phyloP scores from a whole-genome alignment of 2,888 invertebrate species.

The Strigamia transsilvanica region DNA sequence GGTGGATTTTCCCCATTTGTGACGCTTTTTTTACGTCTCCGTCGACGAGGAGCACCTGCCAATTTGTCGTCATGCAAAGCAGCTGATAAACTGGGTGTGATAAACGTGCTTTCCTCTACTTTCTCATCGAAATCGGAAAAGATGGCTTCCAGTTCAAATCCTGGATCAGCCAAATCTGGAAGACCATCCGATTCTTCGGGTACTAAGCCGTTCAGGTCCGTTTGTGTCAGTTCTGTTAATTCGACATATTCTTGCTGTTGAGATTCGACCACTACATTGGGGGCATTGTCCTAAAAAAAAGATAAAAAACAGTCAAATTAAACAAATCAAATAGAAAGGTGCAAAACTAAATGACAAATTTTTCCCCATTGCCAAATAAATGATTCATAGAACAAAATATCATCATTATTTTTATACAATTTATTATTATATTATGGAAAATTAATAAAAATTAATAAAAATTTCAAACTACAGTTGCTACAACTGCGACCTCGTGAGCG shows the following conservation, averaged over 20 bases:
- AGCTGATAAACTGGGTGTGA: slow-evolving; percentile 40
- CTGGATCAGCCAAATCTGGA: slow-evolving; percentile 81
- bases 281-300: slow-evolving; percentile 57
- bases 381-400: too few relatives aligned
- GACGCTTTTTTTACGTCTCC: slow-evolving; percentile 18
- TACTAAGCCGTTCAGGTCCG: slow-evolving; percentile 75
- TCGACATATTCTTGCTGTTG: slow-evolving; percentile 59
- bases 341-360: background rate
- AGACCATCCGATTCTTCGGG: slow-evolving; percentile 72
- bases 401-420: too few relatives aligned
- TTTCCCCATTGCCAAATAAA: too few relatives aligned
- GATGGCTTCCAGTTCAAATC: slow-evolving; percentile 80
- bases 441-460: too few relatives aligned
- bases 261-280: slow-evolving; percentile 57
- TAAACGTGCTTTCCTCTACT: slow-evolving; percentile 54
- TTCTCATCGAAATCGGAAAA: slow-evolving; percentile 61
- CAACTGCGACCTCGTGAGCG: background rate
- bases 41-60: background rate
- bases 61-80: slow-evolving; percentile 36
- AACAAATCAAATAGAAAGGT: background rate
- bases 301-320: slow-evolving; percentile 1
- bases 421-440: too few relatives aligned
- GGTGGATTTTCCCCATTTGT: slow-evolving; percentile 8
- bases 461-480: background rate
- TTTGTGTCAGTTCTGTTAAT: slow-evolving; percentile 76